Evolutionary conservation across 2,113 vertebrate species (phyloP).

Genomic region (Verasper variegatus): DNA sequence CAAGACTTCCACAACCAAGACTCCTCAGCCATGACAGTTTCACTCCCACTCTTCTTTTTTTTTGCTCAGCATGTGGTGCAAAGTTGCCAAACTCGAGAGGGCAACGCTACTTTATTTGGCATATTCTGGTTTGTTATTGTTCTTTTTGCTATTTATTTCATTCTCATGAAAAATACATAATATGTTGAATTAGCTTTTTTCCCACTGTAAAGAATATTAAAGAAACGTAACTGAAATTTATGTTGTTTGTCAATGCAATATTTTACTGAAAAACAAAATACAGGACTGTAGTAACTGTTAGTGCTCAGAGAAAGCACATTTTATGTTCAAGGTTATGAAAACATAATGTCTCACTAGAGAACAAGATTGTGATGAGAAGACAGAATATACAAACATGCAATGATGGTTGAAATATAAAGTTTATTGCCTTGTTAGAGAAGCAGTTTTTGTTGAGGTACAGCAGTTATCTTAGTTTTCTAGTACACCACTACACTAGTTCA

Average conservation of each 20-base stretch:
- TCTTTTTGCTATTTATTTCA: constrained; percentile 79
- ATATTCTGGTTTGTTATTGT: constrained; percentile 63
- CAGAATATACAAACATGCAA: background rate
- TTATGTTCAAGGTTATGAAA: background rate
- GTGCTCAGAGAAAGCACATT: background rate
- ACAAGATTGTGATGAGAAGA: background rate
- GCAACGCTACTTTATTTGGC: constrained; percentile 48
- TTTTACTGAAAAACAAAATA: constrained; percentile 33
- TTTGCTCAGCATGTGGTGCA: constrained; percentile 42
- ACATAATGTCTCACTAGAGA: background rate
- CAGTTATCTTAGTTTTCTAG: background rate
- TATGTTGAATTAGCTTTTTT: constrained; percentile 75
- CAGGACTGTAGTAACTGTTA: background rate
- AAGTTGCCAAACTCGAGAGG: constrained; percentile 45
- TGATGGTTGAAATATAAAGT: constrained; percentile 1
- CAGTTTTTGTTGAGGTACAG: background rate
- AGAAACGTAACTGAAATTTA: constrained; percentile 77
- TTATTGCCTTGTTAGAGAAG: constrained; percentile 27
- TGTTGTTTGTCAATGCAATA: constrained; percentile 78
- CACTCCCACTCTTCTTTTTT: constrained; percentile 8
- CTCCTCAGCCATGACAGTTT: constrained; percentile 47
- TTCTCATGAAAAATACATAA: constrained; percentile 61
- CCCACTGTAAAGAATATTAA: constrained; percentile 81
- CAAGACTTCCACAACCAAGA: constrained; percentile 48
- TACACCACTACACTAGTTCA: background rate